Conservation (phyloP, 2,113 vertebrate genomes). For the Pogona vitticeps region DNA sequence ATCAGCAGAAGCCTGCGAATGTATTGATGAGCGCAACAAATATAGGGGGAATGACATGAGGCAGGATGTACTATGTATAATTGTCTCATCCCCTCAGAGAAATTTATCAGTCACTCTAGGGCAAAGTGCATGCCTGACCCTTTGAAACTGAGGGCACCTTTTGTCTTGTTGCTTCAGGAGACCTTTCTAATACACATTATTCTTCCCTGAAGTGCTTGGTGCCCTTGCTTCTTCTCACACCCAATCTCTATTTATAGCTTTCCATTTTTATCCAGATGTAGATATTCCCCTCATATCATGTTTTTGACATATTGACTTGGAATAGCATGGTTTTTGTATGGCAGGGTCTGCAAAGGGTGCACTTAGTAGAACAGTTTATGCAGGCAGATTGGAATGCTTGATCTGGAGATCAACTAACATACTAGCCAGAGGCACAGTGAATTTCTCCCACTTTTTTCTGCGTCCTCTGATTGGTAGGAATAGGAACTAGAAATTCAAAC, state of each 20-base stretch:
- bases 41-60: background rate
- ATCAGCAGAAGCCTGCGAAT: slow-evolving; percentile 24
- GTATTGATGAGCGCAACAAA: slow-evolving; percentile 23
- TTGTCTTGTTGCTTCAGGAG: background rate
- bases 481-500: too few relatives aligned
- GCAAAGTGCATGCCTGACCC: background rate
- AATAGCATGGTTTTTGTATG: background rate
- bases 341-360: background rate
- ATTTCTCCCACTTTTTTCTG: background rate
- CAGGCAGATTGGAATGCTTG: background rate
- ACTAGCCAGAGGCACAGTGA: background rate
- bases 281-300: background rate
- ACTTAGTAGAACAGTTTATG: background rate
- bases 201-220: background rate
- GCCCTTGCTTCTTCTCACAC: too few relatives aligned
- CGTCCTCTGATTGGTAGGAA: background rate
- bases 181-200: slow-evolving; percentile 2
- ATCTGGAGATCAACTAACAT: background rate
- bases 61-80: accelerated
- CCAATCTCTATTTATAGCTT: background rate
- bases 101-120: slow-evolving; percentile 28
- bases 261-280: background rate
- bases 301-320: too few relatives aligned
- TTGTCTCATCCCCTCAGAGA: background rate
- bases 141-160: background rate